These are phyloP conservation scores for Antechinus stuartii DNA, from an alignment of 2,113 vertebrate species.

Conservation along the genomic window DNA sequence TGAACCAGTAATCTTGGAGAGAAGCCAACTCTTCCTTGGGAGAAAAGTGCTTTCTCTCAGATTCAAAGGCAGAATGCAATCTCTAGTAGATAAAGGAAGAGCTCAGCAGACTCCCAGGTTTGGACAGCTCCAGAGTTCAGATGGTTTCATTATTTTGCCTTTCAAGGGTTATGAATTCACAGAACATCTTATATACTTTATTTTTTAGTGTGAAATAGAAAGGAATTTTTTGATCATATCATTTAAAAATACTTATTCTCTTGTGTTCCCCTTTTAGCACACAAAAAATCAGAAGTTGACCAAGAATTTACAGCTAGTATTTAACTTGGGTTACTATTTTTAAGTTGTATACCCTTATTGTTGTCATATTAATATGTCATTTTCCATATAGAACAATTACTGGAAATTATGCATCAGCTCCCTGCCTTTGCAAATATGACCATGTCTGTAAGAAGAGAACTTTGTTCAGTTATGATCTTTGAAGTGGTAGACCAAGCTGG, in stretches of 20 bases:
- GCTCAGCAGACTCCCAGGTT: background rate
- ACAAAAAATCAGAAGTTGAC: slow-evolving; percentile 33
- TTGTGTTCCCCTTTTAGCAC: background rate
- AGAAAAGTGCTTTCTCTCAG: background rate
- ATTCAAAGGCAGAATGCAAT: background rate
- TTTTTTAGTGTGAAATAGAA: slow-evolving; percentile 11
- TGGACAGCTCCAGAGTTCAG: background rate
- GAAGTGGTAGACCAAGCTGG: slow-evolving; percentile 96
- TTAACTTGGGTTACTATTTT: slow-evolving; percentile 14
- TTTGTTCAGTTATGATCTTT: slow-evolving; percentile 98
- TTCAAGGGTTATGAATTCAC: slow-evolving; percentile 9
- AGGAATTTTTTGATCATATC: slow-evolving; percentile 16
- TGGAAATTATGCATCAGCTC: slow-evolving; percentile 98
- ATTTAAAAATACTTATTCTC: background rate
- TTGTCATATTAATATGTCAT: slow-evolving; percentile 51
- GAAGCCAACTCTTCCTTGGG: background rate
- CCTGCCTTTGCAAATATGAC: slow-evolving; percentile 99
- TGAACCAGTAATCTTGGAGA: background rate
- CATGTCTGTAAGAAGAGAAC: slow-evolving; percentile 96
- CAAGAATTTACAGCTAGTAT: slow-evolving; percentile 25
- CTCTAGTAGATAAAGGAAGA: background rate
- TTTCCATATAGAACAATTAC: slow-evolving; percentile 90
- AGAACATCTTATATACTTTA: background rate
- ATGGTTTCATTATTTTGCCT: slow-evolving; percentile 6
- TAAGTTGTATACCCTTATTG: slow-evolving; percentile 42